Percentiles rank a stretch among this genome's conserved stretches.
Conservation (phyloP, 2,797 vertebrate genomes). For the Synanceia verrucosa region DNA sequence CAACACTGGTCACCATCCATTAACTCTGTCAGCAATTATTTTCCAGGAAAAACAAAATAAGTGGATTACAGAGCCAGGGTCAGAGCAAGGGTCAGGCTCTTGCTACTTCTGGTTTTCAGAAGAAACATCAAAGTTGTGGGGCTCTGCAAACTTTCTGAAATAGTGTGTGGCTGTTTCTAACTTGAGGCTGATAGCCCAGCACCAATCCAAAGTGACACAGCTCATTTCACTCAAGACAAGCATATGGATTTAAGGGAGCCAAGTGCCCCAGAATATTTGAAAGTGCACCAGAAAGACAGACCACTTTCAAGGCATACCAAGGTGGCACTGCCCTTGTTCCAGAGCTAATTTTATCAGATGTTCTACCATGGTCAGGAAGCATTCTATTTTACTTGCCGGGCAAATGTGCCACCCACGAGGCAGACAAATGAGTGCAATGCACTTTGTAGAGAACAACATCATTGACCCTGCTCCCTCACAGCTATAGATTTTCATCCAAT, state of each 20-base stretch:
- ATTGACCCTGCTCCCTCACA: constrained; percentile 69
- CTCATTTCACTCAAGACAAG: constrained; percentile 56
- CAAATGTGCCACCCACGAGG: constrained; percentile 71
- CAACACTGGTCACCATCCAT: too few species aligned
- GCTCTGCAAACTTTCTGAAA: constrained; percentile 30
- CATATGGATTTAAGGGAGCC: constrained; percentile 36
- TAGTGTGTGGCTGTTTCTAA: not conserved
- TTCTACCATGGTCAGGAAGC: constrained; percentile 61
- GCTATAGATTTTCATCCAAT: constrained; percentile 68
- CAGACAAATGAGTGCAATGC: constrained; percentile 73
- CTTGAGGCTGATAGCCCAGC: constrained; percentile 2
- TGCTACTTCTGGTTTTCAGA: not conserved
- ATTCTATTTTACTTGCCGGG: constrained; percentile 67
- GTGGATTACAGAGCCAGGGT: too few species aligned
- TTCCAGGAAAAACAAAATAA: not conserved
- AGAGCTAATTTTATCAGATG: constrained; percentile 80
- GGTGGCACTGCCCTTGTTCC: constrained; percentile 72
- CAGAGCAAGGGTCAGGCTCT: too few species aligned
- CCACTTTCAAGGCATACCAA: constrained; percentile 56
- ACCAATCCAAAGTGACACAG: constrained; percentile 22
- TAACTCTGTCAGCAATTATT: too few species aligned
- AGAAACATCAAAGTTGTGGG: constrained; percentile 20
- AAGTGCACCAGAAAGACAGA: constrained; percentile 60
- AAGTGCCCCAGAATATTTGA: constrained; percentile 48
- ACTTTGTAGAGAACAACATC: constrained; percentile 76